phyloP scores from a whole-genome alignment of 2,113 vertebrate genomes.

The Phrynosoma blainvillii region DNA sequence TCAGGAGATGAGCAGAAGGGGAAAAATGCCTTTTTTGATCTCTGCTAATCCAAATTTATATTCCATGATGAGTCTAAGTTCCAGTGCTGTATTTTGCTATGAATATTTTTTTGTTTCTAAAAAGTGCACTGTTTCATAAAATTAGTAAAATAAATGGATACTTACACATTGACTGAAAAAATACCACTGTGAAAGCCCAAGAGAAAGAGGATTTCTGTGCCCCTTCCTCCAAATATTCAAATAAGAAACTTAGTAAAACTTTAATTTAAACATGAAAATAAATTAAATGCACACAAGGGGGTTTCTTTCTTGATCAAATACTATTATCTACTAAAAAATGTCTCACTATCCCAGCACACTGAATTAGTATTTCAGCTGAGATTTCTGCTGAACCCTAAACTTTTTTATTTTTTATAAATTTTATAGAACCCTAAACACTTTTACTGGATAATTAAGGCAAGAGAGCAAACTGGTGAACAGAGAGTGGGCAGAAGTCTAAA shows the following conservation, averaged over 20 bases:
- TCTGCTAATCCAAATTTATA: neutral
- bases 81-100: neutral
- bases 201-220: neutral
- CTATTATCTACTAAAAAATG: neutral
- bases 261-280: neutral
- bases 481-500: neutral
- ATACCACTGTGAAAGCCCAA: too few relatives aligned
- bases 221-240: neutral
- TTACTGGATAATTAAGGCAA: neutral
- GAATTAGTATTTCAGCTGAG: neutral
- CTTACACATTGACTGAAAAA: too few relatives aligned
- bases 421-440: too few relatives aligned
- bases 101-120: neutral
- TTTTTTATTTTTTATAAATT: too few relatives aligned
- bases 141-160: too few relatives aligned
- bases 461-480: neutral
- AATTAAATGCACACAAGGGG: neutral
- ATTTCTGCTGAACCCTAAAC: neutral
- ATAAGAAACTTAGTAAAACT: neutral
- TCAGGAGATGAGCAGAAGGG: neutral
- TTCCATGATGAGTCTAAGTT: neutral
- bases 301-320: neutral
- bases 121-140: neutral
- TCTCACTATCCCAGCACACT: neutral
- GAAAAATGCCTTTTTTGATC: neutral